Evolutionary conservation across 1,140 invertebrate species (phyloP), one percentile per base, ranked within the genome.

Genomic region (Conus betulinus): DNA sequence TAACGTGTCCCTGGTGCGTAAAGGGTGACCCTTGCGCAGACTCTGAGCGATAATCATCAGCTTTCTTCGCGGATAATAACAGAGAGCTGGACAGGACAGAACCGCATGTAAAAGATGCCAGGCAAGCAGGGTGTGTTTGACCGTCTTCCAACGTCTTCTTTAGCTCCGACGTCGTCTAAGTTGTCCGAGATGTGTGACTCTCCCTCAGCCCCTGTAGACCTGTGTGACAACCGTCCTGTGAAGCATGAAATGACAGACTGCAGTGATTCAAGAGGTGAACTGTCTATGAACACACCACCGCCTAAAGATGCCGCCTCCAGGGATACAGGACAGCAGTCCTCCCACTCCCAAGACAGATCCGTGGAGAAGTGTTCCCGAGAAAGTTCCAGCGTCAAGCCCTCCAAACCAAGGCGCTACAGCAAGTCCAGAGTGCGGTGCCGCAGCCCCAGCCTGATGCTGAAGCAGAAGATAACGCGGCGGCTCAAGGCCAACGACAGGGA

Each of bases 401-500:
- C 25, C 27, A 85, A 85, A 74, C 60, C 84, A 10, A 51, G 85
- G n/a, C 92, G 95, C 10, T 93, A 93, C 89, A 93, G 92, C 83
- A 94, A 94, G 84, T 93, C 92, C 23, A 92, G 95, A 17, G 71
- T 1, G 90, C 91, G 91, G 81, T 90, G 91, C 55, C 82, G 91
- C 25, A 94, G 91, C 85, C 94, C 94, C n/a, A 90, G 89, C 15
- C 60, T 93, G 15, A 89, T 95, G 0, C 86, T 91, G 67, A 94
- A 94, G 83, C 39, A 94, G 63, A 98, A 98, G 95, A 97, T 97
- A 87, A 97, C 97, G 87, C 96, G 98, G 82, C 96, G 98, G 81
- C 97, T 98, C 94, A 99, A 99, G 94, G 99, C 99, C 0, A 99
- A 99, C 94, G 98, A 99, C 94, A 96, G 99, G 82, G 99, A 99